A percentile compares a stretch with the other conserved stretches of the same genome.
phyloP scores from a whole-genome alignment of 2,113 vertebrate species.

The Rhipidura dahli region DNA sequence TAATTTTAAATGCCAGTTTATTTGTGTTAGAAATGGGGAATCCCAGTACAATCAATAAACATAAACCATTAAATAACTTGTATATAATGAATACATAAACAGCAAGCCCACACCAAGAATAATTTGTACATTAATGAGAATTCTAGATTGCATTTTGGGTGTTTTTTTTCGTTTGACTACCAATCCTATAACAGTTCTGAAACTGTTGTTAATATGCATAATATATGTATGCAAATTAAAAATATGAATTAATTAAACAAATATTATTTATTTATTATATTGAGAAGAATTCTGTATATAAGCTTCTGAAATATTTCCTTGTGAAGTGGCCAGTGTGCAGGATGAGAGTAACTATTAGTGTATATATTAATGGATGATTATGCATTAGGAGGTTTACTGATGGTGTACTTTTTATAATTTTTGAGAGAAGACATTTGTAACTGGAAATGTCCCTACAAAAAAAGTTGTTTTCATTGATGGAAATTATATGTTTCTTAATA shows the following conservation, averaged over 20 bases:
- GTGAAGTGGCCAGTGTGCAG: background rate
- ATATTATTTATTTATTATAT: background rate
- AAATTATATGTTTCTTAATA: background rate
- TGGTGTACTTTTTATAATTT: background rate
- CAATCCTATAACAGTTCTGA: background rate
- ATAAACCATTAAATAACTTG: background rate
- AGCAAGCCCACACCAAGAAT: background rate
- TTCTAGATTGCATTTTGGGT: background rate
- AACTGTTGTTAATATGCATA: background rate
- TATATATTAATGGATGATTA: background rate
- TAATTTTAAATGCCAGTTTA: background rate
- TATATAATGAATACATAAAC: background rate
- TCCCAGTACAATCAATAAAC: background rate
- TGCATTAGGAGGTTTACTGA: background rate
- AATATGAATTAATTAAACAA: background rate
- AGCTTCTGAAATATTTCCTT: background rate
- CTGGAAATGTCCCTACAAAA: background rate
- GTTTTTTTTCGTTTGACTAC: background rate
- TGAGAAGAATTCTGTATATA: background rate
- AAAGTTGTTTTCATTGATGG: background rate
- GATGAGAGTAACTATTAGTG: background rate
- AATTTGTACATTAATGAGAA: background rate
- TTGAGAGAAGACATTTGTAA: fast-evolving
- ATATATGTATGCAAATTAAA: fast-evolving
- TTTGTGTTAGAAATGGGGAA: background rate